Evolutionary conservation across 2,113 vertebrate genomes (phyloP).

Genomic region (Nyctibius bracteatus): DNA sequence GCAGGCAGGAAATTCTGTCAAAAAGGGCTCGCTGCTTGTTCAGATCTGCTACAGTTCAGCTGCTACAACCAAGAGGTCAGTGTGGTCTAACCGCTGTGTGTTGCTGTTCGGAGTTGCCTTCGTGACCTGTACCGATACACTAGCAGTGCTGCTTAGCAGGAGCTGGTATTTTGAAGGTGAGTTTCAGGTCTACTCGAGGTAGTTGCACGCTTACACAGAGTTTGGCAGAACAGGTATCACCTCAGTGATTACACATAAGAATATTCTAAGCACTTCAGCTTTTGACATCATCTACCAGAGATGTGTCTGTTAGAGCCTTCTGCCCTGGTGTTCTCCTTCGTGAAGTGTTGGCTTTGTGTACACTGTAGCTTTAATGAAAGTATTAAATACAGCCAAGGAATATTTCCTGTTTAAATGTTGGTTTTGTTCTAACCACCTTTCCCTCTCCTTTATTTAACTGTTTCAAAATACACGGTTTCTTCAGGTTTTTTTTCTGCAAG

Average conservation of each 20-base stretch:
- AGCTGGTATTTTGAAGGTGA: fast-evolving
- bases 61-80: background rate
- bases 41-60: background rate
- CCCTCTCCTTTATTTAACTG: background rate
- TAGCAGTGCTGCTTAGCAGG: background rate
- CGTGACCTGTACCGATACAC: fast-evolving
- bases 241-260: background rate
- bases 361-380: background rate
- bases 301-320: background rate
- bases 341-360: background rate
- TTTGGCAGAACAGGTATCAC: background rate
- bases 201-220: background rate
- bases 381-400: background rate
- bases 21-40: background rate
- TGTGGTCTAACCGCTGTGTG: fast-evolving
- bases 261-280: background rate
- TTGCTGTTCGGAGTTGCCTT: fast-evolving
- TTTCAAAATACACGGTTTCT: background rate
- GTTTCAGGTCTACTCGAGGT: background rate
- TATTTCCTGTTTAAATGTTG: background rate
- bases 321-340: background rate
- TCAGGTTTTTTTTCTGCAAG: background rate
- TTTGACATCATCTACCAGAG: background rate
- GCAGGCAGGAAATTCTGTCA: background rate
- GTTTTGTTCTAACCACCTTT: background rate